Evolutionary conservation across 2,888 invertebrate species (phyloP), one percentile per base, ranked within the genome.

Genomic region (Smittia sp.): DNA sequence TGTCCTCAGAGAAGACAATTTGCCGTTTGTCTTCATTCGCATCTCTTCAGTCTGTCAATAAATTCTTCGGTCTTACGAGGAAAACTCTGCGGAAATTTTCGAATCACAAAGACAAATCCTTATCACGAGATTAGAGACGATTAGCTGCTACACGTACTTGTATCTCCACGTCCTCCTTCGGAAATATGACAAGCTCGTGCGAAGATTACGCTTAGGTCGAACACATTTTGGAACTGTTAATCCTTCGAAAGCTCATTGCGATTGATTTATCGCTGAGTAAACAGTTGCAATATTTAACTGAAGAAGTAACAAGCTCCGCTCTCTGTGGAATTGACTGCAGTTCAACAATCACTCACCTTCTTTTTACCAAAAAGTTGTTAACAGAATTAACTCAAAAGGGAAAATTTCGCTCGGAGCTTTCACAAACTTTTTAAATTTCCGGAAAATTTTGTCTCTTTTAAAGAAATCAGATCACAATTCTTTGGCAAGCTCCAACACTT

Each of bases 161-260:
- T 41, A 22, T 58, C 18, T 18, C 20, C n/a, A 13, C 11, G 22
- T 58, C 58, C 4, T 58, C 22, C 58, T 2, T 58, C 2, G 18
- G 58, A 58, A 58, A 22, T 58, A 58, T 58, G 58, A 58, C 58
- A 58, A n/a, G 58, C 22, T 58, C 58, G 22, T 58, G 58, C 1
- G 18, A 11, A 13, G 46, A n/a, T 46, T 32, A 32, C 3, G 32
- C 3, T 11, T 7, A 46, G n/a, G 18, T 13, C 58, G 18, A 18
- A 22, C 2, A 58, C 58, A 58, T 22, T 46, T 22, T 58, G 18
- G 58, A 58, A 58, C 58, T 58, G 18, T 18, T 58, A 58, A 58
- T 58, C 58, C 58, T 46, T 15, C 9, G 9, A 32, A 46, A 11
- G 58, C 58, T 6, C 58, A 13, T 22, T 13, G 46, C 15, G n/a